Evolutionary conservation across 2,888 invertebrate genomes (phyloP), one percentile per base, ranked within the genome.

Genomic region (Galerucella pusilla): DNA sequence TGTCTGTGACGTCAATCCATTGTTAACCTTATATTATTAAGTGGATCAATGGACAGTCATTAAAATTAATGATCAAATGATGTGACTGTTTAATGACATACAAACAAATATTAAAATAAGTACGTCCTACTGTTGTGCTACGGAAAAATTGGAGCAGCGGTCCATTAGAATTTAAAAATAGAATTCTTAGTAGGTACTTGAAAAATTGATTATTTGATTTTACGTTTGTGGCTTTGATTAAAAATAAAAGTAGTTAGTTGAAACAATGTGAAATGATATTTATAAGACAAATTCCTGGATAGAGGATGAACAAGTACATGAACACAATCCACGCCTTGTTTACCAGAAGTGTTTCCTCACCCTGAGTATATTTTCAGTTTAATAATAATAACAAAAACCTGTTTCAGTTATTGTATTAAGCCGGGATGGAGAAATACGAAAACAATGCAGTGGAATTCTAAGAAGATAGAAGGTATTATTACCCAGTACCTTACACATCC

Each of bases 31-130:
- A 52, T 52, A 67, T 28, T 28, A 28, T 28, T 3, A 54, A 42
- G 54, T 54, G 57, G 54, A 7, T 57, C 20, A 35, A 68, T 68
- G 57, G 68, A 68, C 57, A 68, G 28, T 68, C 54, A 57, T 68
- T 68, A 57, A 68, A 20, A 57, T 57, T 57, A 59, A 65, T 65
- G 42, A 65, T 46, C 20, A 3, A 45, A 45, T 65, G 64, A 65
- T 65, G 64, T 65, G 20, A 65, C 46, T 46, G 45, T 20, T 65
- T 65, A 65, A 65, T 65, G 20, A 1, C 16, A 11, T 20, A 46
- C 12, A 65, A 20, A 65, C 46, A 65, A 65, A 65, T 45, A 42
- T 65, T 20, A 11, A 16, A 42, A 65, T 45, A 12, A 20, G 6
- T 46, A 16, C 16, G 20, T 45, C 16, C 16, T 45, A 20, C 25